Percentiles rank a stretch among this genome's conserved stretches.
phyloP scores from a whole-genome alignment of 2,888 invertebrate species.

The Terebella lapidaria region DNA sequence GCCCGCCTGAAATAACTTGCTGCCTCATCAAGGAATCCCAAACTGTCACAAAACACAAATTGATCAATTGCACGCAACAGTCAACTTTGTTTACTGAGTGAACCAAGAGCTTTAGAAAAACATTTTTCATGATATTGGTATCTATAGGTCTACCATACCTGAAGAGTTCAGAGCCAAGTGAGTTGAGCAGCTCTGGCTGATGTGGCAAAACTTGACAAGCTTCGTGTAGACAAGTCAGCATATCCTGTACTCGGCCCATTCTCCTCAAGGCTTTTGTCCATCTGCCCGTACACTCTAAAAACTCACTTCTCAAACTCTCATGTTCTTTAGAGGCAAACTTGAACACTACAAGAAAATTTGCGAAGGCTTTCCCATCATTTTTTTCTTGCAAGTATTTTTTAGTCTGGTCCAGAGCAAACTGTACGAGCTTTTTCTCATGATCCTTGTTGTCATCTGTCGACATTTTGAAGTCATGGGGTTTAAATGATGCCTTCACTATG shows the following conservation, averaged over 20 bases:
- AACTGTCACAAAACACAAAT: conserved; percentile 53
- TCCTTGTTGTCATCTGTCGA: too few species aligned
- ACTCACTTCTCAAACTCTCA: conserved; percentile 23
- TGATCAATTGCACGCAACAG: background rate
- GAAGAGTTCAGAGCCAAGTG: conserved; percentile 57
- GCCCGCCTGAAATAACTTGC: conserved; percentile 61
- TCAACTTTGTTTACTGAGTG: background rate
- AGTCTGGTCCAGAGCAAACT: background rate
- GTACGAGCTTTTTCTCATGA: too few species aligned
- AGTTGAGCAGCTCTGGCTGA: conserved; percentile 56
- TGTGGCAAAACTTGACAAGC: conserved; percentile 55
- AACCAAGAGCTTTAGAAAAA: background rate
- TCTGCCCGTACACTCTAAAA: conserved; percentile 28
- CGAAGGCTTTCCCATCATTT: conserved; percentile 38
- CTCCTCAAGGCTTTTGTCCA: conserved; percentile 34
- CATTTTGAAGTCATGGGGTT: too few species aligned
- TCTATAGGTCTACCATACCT: conserved; percentile 56
- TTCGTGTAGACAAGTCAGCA: conserved; percentile 38
- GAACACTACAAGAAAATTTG: conserved; percentile 35
- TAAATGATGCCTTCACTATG: too few species aligned
- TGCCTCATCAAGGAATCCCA: conserved; percentile 60
- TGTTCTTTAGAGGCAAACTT: conserved; percentile 29
- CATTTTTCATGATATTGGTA: background rate
- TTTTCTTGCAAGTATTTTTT: background rate
- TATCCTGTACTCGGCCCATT: conserved; percentile 29